These are phyloP conservation scores for Ryuthela nishihirai DNA, from an alignment of 2,888 invertebrate genomes.

Conservation along the genomic window DNA sequence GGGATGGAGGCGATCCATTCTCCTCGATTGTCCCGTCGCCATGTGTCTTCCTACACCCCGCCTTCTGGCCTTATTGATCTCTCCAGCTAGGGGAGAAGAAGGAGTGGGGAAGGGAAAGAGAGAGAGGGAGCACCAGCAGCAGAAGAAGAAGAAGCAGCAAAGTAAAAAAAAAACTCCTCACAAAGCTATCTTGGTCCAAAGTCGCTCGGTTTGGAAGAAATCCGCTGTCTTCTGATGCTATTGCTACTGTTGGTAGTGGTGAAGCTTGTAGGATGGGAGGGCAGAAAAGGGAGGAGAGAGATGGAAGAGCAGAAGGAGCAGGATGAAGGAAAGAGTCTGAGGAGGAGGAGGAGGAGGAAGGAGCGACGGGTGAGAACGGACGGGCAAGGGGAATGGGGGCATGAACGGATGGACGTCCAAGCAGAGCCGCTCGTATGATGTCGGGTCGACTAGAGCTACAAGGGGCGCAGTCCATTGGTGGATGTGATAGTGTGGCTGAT, in stretches of 20 bases:
- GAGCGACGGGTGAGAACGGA: slow-evolving; percentile 2
- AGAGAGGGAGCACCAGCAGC: slow-evolving; percentile 6
- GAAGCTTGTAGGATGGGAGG: slow-evolving; percentile 19
- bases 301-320: slow-evolving; percentile 15
- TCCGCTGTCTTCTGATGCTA: slow-evolving; percentile 30
- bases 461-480: slow-evolving; percentile 30
- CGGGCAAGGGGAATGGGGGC: too few relatives aligned
- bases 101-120: neutral
- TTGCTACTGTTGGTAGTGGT: slow-evolving; percentile 24
- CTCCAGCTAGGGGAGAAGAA: neutral
- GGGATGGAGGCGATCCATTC: slow-evolving; percentile 9
- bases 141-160: slow-evolving; percentile 27
- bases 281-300: slow-evolving; percentile 18
- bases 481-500: slow-evolving; percentile 34
- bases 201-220: slow-evolving; percentile 25
- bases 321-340: slow-evolving; percentile 7
- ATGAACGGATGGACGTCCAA: too few relatives aligned
- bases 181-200: slow-evolving; percentile 39
- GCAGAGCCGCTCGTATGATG: too few relatives aligned
- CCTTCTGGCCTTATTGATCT: neutral
- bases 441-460: slow-evolving; percentile 29
- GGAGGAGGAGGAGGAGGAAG: slow-evolving; percentile 1
- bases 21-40: slow-evolving; percentile 1
- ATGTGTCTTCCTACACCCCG: neutral
- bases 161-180: slow-evolving; percentile 36